Base-by-base conservation (phyloP, 2,113 vertebrate species). In the Coryphaenoides rupestris region DNA sequence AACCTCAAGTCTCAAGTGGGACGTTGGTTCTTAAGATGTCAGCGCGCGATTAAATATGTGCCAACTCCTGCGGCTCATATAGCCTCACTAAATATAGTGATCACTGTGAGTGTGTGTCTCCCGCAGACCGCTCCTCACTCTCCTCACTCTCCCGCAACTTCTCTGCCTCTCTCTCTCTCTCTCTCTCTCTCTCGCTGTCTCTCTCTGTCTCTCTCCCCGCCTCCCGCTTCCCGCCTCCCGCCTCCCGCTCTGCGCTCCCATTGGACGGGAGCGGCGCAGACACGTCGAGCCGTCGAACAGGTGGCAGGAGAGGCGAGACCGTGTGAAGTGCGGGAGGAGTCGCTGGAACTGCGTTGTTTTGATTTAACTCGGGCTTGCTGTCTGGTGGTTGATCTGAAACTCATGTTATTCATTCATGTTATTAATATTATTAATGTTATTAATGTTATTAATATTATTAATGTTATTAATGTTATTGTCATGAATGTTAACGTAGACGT, bases 111-210 rank as follows among this genome's bases (percentile, higher is more conserved):
- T 28, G 66, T 40, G 9, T 49, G 77, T 71, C 76, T 79, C 73
- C 71, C 63, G 74, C 60, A 58, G 70, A 78, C 66, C 58, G 76
- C 84, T 80, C 82, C 82, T 81, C 81, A 84, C 85, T 81, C 84
- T 83, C 82, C 82, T 81, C 81, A 84, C 85, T 81, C 84, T 83
- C 85, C 76, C 82, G 77, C 75, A 89, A 87, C 84, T 89, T 89
- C 82, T 81, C 84, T 83, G 53, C 80, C 76, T 83, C 77, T 62
- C 72, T 60, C 75, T 13, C 62, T 66, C 63, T 70, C 69, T 59
- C n/a, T n/a, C n/a, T n/a, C n/a, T n/a, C n/a, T n/a, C n/a, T n/a
- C n/a, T n/a, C n/a, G n/a, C n/a, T n/a, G 66, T 66, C 63, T 62
- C 55, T 73, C 67, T 62, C 59, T 62, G 53, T 58, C 40, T 45